Percentiles rank a stretch among this genome's conserved stretches.
Conservation (phyloP, 2,888 invertebrate genomes). For the Microlaimidae sp. region DNA sequence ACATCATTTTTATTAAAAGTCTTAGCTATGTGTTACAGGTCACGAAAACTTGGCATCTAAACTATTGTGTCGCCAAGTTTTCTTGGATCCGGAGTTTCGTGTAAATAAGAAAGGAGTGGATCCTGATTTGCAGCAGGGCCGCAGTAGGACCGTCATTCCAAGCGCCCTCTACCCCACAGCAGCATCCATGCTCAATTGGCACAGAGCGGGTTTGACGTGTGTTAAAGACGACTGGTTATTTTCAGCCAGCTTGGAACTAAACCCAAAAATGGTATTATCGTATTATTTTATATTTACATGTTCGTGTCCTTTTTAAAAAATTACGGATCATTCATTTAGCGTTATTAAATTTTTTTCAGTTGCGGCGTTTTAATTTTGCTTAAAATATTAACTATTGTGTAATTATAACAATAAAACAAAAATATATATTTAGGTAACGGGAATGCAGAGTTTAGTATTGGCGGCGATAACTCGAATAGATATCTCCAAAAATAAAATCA, state of each 20-base stretch:
- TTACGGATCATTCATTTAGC: no score
- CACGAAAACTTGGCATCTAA: conserved; percentile 3
- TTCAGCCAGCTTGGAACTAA: conserved; percentile 63
- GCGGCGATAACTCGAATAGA: conserved; percentile 82
- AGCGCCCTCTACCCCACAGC: conserved; percentile 51
- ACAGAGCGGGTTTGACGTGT: conserved; percentile 50
- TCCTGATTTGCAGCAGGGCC: conserved; percentile 43
- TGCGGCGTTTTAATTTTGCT: conserved; percentile 2
- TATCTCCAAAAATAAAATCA: conserved; percentile 69
- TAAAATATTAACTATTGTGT: no score
- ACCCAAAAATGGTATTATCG: conserved; percentile 53
- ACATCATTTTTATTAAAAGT: no score
- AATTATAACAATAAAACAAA: not conserved
- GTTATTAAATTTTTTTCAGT: no score
- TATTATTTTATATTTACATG: no score
- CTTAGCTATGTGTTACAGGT: no score
- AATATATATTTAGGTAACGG: no score
- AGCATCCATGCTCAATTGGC: conserved; percentile 73
- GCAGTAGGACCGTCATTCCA: conserved; percentile 38
- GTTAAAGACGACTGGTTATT: conserved; percentile 60
- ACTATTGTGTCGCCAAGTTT: conserved; percentile 24
- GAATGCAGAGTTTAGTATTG: conserved; percentile 44
- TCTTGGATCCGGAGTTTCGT: conserved; percentile 71
- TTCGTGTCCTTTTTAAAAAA: no score
- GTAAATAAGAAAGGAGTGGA: conserved; percentile 71